phyloP scores from a whole-genome alignment of 2,888 invertebrate genomes.

The Tuta absoluta region DNA sequence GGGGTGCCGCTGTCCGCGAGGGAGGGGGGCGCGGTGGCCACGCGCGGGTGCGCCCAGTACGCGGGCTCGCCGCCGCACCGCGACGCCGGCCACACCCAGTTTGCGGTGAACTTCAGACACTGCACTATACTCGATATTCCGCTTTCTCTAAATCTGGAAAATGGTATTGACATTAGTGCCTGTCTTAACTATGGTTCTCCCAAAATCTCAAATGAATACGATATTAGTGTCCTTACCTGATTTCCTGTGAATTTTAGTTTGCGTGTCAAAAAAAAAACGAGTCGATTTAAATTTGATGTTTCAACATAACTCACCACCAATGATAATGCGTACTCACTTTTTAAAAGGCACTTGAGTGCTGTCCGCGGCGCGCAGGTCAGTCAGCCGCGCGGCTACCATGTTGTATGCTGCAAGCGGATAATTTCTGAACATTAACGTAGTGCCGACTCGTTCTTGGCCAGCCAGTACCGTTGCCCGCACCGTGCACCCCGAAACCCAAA shows the following conservation, averaged over 20 bases:
- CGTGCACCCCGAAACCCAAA: constrained; percentile 40
- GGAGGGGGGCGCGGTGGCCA: constrained; percentile 39
- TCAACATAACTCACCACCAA: background rate
- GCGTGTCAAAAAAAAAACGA: constrained; percentile 43
- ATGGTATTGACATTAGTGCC: background rate
- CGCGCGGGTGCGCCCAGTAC: constrained; percentile 54
- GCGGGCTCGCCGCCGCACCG: constrained; percentile 78
- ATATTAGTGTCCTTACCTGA: constrained; percentile 62
- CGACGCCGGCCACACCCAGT: constrained; percentile 89
- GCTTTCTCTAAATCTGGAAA: constrained; percentile 92
- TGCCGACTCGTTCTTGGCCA: constrained; percentile 46
- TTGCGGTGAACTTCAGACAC: constrained; percentile 79
- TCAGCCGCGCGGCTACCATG: constrained; percentile 98
- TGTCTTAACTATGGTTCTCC: background rate
- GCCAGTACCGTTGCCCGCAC: constrained; percentile 42
- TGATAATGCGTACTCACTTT: constrained; percentile 87
- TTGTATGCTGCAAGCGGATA: constrained; percentile 96
- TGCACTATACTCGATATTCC: constrained; percentile 96
- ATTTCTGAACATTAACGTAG: constrained; percentile 83
- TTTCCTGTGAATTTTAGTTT: constrained; percentile 56
- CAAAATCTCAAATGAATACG: background rate
- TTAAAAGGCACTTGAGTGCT: constrained; percentile 99
- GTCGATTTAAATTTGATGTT: constrained; percentile 34
- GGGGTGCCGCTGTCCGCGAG: constrained; percentile 56
- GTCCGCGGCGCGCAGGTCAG: constrained; percentile 95